These are phyloP conservation scores for Ethmia dodecea DNA, from an alignment of 2,888 invertebrate species.

Conservation along the genomic window DNA sequence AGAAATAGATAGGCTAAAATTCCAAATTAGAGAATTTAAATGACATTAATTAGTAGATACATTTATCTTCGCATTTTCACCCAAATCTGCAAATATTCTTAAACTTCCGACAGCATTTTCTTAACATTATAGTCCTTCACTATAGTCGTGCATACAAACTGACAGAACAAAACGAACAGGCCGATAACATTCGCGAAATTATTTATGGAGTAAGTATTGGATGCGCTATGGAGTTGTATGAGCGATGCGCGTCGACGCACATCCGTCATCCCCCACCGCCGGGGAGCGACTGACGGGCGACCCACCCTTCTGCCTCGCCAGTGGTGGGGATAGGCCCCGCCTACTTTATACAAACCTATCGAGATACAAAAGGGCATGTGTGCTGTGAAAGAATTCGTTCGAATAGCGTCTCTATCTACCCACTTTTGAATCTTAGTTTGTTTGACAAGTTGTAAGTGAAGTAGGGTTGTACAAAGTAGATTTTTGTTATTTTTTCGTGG, in stretches of 20 bases:
- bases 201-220: conserved; percentile 61
- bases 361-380: background rate
- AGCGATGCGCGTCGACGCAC: conserved; percentile 51
- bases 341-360: conserved; percentile 18
- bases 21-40: too few species aligned
- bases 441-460: background rate
- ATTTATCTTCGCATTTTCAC: too few species aligned
- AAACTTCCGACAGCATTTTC: too few species aligned
- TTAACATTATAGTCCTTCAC: too few species aligned
- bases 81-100: too few species aligned
- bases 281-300: conserved; percentile 45
- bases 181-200: conserved; percentile 23
- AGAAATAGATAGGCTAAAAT: too few species aligned
- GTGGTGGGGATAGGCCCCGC: conserved; percentile 40
- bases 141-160: conserved; percentile 26
- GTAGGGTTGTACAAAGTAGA: conserved; percentile 49
- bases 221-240: conserved; percentile 68
- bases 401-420: background rate
- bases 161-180: conserved; percentile 12
- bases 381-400: conserved; percentile 1
- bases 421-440: background rate
- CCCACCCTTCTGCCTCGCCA: conserved; percentile 38
- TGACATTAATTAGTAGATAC: too few species aligned
- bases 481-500: conserved; percentile 48
- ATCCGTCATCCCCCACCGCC: conserved; percentile 71